Evolutionary conservation across 2,797 vertebrate genomes (phyloP).

Genomic region (Sternotherus odoratus): DNA sequence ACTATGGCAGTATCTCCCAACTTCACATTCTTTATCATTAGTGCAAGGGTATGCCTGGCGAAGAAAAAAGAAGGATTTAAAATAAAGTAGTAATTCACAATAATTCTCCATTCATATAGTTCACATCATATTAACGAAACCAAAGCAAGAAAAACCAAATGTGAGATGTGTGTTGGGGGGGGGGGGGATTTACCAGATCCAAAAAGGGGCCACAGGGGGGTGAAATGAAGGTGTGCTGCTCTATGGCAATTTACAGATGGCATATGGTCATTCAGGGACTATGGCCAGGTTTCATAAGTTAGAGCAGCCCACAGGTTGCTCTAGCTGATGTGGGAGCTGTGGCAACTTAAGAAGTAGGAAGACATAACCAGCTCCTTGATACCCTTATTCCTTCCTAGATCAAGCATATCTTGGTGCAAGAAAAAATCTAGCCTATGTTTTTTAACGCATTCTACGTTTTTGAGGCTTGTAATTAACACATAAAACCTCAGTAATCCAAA

Average conservation of each 20-base stretch:
- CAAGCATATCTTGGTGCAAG: background rate
- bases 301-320: background rate
- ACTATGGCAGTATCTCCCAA: slow-evolving; percentile 94
- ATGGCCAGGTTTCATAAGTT: background rate
- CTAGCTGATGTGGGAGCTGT: background rate
- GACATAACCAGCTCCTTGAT: accelerated
- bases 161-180: accelerated
- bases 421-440: background rate
- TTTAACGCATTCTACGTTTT: background rate
- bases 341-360: background rate
- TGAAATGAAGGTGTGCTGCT: background rate
- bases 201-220: background rate
- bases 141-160: background rate
- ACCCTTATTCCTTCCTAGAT: background rate
- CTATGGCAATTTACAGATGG: background rate
- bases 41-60: slow-evolving; percentile 91
- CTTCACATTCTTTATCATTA: slow-evolving; percentile 93
- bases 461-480: background rate
- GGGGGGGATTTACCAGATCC: accelerated
- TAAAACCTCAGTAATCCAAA: background rate
- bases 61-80: background rate
- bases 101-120: background rate
- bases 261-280: background rate
- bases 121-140: background rate
- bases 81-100: background rate